Percentiles rank a stretch among this genome's conserved stretches.
These are phyloP conservation scores for Megalopta genalis DNA, from an alignment of 1,140 invertebrate species.

Conservation along the genomic window DNA sequence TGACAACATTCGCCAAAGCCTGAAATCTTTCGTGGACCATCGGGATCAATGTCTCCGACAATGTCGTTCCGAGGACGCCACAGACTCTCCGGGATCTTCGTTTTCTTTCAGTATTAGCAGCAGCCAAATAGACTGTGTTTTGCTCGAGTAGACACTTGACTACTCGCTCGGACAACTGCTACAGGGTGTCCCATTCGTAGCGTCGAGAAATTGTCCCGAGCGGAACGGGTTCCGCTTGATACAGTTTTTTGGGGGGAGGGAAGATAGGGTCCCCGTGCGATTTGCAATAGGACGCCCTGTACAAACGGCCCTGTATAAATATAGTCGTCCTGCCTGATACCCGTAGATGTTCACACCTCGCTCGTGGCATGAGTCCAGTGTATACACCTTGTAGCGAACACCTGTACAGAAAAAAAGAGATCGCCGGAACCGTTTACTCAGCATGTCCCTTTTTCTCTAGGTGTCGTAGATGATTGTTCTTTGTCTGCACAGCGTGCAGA, in stretches of 20 bases:
- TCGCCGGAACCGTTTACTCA: not conserved
- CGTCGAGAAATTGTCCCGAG: too few species aligned
- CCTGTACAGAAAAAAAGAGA: not conserved
- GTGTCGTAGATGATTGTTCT: conserved; percentile 14
- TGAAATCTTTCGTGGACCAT: too few species aligned
- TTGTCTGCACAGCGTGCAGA: not conserved
- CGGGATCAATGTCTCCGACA: too few species aligned
- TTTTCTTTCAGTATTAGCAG: conserved; percentile 76
- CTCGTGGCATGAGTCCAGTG: conserved; percentile 41
- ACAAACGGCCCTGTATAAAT: conserved; percentile 69
- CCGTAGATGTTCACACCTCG: conserved; percentile 57
- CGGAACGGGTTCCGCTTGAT: too few species aligned
- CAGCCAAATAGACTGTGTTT: conserved; percentile 72
- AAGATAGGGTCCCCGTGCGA: too few species aligned
- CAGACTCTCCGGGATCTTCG: conserved; percentile 72
- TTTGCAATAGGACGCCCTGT: too few species aligned
- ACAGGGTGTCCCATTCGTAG: conserved; percentile 32
- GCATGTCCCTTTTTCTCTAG: conserved; percentile 12
- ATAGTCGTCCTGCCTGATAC: conserved; percentile 62
- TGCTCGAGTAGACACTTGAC: conserved; percentile 72
- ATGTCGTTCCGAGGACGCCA: conserved; percentile 41
- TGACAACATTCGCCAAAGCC: too few species aligned
- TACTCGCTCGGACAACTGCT: conserved; percentile 59
- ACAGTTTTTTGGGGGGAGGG: too few species aligned
- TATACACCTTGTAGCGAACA: not conserved